Percentiles rank a stretch among this genome's conserved stretches.
Evolutionary conservation across 2,888 invertebrate genomes (phyloP).

Genomic region (Parascotia fuliginaria): DNA sequence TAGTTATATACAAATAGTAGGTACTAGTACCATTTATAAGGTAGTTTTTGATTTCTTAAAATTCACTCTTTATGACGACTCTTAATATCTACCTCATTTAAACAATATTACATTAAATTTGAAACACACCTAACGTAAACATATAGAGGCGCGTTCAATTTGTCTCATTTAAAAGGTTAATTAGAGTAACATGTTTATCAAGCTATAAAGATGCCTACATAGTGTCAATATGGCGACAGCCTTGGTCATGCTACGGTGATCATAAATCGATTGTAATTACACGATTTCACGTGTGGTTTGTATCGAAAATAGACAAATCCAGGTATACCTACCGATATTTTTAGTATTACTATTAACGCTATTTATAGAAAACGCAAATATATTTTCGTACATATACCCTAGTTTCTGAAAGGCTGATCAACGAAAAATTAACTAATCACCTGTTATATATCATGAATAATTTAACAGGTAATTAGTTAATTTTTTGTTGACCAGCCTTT

Average conservation of each 20-base stretch:
- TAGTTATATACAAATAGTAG: too few relatives aligned
- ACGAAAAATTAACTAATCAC: too few relatives aligned
- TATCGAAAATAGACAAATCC: neutral
- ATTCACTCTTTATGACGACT: too few relatives aligned
- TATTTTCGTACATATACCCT: too few relatives aligned
- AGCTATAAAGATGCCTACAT: conserved; percentile 24
- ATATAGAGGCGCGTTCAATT: conserved; percentile 31
- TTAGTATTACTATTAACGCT: neutral
- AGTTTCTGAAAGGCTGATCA: too few relatives aligned
- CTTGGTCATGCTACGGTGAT: conserved; percentile 27
- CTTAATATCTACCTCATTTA: too few relatives aligned
- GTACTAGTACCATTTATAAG: too few relatives aligned
- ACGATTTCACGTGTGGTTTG: neutral
- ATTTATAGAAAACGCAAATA: neutral
- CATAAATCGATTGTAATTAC: conserved; percentile 22
- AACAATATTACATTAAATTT: too few relatives aligned
- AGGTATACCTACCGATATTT: neutral
- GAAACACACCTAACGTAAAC: conserved; percentile 5
- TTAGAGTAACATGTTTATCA: conserved; percentile 25
- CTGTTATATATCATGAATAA: too few relatives aligned
- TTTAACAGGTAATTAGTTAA: too few relatives aligned
- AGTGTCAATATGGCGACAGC: conserved; percentile 23
- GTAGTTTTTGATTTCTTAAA: too few relatives aligned
- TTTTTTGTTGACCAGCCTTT: too few relatives aligned
- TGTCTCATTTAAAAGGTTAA: conserved; percentile 37